Percentiles rank a stretch among this genome's conserved stretches.
phyloP scores from a whole-genome alignment of 2,888 invertebrate species.

The Celastrina argiolus region DNA sequence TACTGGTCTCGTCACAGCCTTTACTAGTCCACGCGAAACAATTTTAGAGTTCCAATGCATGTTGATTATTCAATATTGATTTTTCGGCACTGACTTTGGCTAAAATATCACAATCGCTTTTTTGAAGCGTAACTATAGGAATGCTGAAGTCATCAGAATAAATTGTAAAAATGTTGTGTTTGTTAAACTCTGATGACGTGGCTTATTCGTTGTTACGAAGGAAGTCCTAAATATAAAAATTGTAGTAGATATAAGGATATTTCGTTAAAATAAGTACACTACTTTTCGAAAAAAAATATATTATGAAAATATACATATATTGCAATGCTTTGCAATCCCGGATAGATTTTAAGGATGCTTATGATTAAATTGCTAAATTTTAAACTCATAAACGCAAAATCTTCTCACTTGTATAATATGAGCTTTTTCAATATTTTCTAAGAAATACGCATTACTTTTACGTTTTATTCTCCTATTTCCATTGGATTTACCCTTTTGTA shows the following conservation, averaged over 20 bases:
- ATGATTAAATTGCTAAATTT: too few relatives aligned
- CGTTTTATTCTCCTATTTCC: background rate
- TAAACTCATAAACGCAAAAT: too few relatives aligned
- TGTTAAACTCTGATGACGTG: background rate
- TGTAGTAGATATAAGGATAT: too few relatives aligned
- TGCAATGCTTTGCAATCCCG: too few relatives aligned
- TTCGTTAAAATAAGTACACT: too few relatives aligned
- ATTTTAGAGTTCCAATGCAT: slow-evolving; percentile 5
- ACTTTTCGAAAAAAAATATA: too few relatives aligned
- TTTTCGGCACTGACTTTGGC: background rate
- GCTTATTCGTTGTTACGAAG: background rate
- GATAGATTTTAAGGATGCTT: too few relatives aligned
- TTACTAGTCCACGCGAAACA: background rate
- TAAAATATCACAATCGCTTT: slow-evolving; percentile 17
- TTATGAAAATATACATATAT: too few relatives aligned
- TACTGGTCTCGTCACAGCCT: background rate
- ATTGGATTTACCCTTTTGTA: background rate
- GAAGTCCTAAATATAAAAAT: background rate
- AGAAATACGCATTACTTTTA: background rate
- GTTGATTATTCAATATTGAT: slow-evolving; percentile 15
- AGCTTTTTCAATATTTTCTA: too few relatives aligned
- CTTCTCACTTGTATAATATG: too few relatives aligned
- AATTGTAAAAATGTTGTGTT: background rate
- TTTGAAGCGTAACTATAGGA: slow-evolving; percentile 1
- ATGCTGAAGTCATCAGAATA: slow-evolving; percentile 1